Evolutionary conservation across 2,113 vertebrate species (phyloP), one percentile per base, ranked within the genome.

Genomic region (Carettochelys insculpta): DNA sequence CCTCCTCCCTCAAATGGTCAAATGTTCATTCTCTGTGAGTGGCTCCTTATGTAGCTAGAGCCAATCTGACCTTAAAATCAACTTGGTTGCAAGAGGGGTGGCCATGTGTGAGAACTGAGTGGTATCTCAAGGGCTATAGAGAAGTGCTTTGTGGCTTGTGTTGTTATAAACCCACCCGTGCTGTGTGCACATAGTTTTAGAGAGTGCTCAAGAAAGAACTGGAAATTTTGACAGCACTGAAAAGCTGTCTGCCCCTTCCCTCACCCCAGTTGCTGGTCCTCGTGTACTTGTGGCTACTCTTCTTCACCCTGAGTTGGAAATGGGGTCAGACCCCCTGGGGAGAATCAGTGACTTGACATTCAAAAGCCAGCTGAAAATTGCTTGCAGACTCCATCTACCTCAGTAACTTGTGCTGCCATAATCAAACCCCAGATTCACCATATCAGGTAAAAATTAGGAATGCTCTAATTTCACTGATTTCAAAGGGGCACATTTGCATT

Each of bases 401-500:
- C 9, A 29, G 34, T 4, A 61, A 45, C 7, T 41, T 71, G 9
- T 2, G 16, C 76, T 82, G 58, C 41, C 71, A 81, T 8, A 65
- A 4, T 11, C 65, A 61, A 48, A 75, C 43, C 17, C 5, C 22
- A 43, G 54, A 58, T 29, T 27, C 54, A 58, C 14, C 54, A 58
- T 27, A 58, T 58, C 54, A 58, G 27, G 27, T 58, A 31, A 58
- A 58, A 58, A 58, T 11, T 29, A 58, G 54, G 54, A 31, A 29
- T 12, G 2, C 5, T 1, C 38, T 86, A 80, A 80, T 78, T 77
- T 38, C 31, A 6, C n/a, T 47, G 48, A 17, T 41, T 22, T 80
- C 22, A 12, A 0, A 2, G 50, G 2, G 0, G 5, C 14, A 10
- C 52, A 71, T 53, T 20, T 77, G 25, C 77, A 48, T 0, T 3